Evolutionary conservation across 2,888 invertebrate species (phyloP).

Genomic region (Mechanitis messenoides): DNA sequence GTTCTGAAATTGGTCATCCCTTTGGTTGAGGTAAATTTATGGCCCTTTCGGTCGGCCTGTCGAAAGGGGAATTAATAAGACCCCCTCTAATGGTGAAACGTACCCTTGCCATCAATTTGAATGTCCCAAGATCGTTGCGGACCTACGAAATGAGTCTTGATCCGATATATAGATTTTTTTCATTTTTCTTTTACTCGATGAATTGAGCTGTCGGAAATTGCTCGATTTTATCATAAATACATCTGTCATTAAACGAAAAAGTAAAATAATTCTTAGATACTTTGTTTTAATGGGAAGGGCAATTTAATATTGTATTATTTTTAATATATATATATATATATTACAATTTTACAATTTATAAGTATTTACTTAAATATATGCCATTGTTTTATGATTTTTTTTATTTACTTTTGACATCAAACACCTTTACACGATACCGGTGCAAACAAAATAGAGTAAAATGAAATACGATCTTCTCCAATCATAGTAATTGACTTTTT

Average conservation of each 20-base stretch:
- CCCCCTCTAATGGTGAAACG: constrained; percentile 75
- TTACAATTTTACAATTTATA: no score
- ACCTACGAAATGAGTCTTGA: constrained; percentile 60
- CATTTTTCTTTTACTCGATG: constrained; percentile 39
- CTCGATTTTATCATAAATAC: constrained; percentile 49
- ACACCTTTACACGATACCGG: no score
- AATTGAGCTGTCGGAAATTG: constrained; percentile 56
- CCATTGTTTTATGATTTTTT: no score
- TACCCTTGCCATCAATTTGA: constrained; percentile 76
- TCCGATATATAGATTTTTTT: constrained; percentile 51
- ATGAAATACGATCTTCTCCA: no score
- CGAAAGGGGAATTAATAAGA: constrained; percentile 77
- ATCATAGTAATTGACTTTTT: no score
- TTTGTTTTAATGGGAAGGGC: no score
- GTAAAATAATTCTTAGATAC: constrained; percentile 30
- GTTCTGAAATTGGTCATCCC: constrained; percentile 78
- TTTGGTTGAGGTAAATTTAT: constrained; percentile 76
- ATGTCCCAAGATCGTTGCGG: constrained; percentile 70
- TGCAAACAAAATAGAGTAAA: no score
- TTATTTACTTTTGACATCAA: no score
- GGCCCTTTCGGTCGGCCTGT: constrained; percentile 74
- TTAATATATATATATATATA: no score
- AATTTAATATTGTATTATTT: no score
- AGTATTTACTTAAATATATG: no score
- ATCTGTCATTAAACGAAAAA: constrained; percentile 32